phyloP scores from a whole-genome alignment of 1,140 invertebrate genomes.

The Panagrolaimus sp. region DNA sequence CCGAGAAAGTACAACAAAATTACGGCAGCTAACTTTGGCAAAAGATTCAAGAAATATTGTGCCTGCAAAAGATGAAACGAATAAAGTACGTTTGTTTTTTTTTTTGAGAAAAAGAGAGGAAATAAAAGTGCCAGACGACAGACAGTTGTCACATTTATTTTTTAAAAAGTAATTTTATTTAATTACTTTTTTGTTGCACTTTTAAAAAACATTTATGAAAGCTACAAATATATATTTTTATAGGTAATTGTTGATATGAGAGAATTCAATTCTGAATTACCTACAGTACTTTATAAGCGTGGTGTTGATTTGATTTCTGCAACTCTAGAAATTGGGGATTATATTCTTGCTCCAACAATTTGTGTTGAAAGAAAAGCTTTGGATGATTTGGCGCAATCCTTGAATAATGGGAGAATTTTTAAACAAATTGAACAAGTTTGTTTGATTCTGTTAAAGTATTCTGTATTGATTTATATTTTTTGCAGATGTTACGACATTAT shows the following conservation, averaged over 20 bases:
- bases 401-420: conserved; percentile 88
- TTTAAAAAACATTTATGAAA: too few relatives aligned
- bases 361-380: conserved; percentile 94
- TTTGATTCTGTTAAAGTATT: not conserved
- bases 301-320: conserved; percentile 88
- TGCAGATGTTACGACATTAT: conserved; percentile 52
- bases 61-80: not conserved
- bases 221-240: conserved; percentile 18
- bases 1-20: conserved; percentile 41
- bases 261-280: conserved; percentile 93
- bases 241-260: conserved; percentile 76
- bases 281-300: conserved; percentile 82
- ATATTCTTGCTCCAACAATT: conserved; percentile 90
- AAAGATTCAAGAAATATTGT: conserved; percentile 30
- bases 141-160: too few relatives aligned
- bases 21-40: conserved; percentile 32
- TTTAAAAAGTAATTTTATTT: too few relatives aligned
- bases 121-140: too few relatives aligned
- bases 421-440: conserved; percentile 73
- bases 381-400: conserved; percentile 89
- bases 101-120: not conserved
- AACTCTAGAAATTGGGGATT: conserved; percentile 88
- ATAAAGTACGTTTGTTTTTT: not conserved
- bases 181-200: too few relatives aligned
- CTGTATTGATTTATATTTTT: conserved; percentile 22